Evolutionary conservation across 2,888 invertebrate species (phyloP).

Genomic region (Pterobdella sp.): DNA sequence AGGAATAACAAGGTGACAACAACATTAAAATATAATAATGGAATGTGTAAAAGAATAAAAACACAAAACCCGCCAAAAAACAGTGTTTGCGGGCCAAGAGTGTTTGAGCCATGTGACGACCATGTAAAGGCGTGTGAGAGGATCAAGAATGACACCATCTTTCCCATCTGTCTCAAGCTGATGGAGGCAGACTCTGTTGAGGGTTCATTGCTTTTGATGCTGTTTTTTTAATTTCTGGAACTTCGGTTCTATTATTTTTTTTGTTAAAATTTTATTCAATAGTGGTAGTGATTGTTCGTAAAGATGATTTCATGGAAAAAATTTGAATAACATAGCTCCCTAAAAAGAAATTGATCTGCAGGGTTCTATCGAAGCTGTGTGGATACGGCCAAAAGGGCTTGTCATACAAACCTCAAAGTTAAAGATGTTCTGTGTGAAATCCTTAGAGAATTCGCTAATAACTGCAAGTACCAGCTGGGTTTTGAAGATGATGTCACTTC

Average conservation of each 20-base stretch:
- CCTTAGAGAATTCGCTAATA: neutral
- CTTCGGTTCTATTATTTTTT: neutral
- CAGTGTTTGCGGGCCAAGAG: neutral
- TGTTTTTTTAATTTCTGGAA: neutral
- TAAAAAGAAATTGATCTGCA: too few species aligned
- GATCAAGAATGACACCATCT: neutral
- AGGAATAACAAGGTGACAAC: too few species aligned
- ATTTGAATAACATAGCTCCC: too few species aligned
- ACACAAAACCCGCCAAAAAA: too few species aligned
- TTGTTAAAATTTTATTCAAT: neutral
- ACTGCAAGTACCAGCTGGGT: conserved; percentile 10
- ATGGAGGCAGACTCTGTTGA: neutral
- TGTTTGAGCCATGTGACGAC: neutral
- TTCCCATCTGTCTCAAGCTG: neutral
- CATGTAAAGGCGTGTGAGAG: neutral
- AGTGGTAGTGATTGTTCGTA: too few species aligned
- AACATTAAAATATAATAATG: too few species aligned
- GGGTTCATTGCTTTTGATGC: neutral
- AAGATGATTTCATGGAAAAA: neutral
- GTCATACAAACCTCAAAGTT: neutral
- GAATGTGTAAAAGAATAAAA: too few species aligned
- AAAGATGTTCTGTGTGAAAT: conserved; percentile 1
- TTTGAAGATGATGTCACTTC: neutral
- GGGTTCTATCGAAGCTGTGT: conserved; percentile 10
- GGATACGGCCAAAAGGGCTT: neutral